Percentiles rank a stretch among this genome's conserved stretches.
Evolutionary conservation across 2,113 vertebrate genomes (phyloP).

Genomic region (Stomatorhinus ivindoensis): DNA sequence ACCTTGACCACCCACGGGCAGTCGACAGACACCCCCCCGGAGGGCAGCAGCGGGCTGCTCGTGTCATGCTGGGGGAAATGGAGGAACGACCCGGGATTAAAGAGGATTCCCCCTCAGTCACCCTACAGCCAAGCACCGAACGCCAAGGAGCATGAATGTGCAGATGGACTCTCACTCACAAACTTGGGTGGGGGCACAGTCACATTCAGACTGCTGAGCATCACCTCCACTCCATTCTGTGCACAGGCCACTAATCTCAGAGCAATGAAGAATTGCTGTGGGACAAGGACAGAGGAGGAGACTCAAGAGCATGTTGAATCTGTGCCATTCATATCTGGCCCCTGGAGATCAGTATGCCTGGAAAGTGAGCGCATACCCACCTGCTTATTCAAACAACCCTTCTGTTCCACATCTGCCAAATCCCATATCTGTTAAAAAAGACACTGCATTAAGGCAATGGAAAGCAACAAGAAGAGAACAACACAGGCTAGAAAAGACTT

Average conservation of each 20-base stretch:
- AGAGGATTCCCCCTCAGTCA: neutral
- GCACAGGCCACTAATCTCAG: constrained; percentile 90
- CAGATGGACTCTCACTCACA: constrained; percentile 66
- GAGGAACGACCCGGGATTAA: neutral
- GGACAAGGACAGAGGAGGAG: neutral
- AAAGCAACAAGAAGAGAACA: constrained; percentile 13
- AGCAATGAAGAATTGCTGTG: constrained; percentile 91
- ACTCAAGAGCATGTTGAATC: neutral
- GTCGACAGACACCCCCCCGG: constrained; percentile 62
- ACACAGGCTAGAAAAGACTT: neutral
- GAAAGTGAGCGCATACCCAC: constrained; percentile 48
- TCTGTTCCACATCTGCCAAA: constrained; percentile 87
- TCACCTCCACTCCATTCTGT: constrained; percentile 94
- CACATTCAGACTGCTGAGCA: constrained; percentile 74
- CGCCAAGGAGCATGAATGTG: neutral
- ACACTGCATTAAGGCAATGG: neutral
- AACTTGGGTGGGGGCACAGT: constrained; percentile 89
- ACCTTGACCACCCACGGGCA: constrained; percentile 91
- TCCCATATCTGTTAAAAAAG: constrained; percentile 80
- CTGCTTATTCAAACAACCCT: constrained; percentile 92
- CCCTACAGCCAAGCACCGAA: neutral
- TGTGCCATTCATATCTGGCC: neutral
- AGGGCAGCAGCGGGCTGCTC: constrained; percentile 69
- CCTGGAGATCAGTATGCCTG: neutral
- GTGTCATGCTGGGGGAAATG: constrained; percentile 69